Evolutionary conservation across 1,140 invertebrate species (phyloP).

Genomic region (Scylla paramamosain): DNA sequence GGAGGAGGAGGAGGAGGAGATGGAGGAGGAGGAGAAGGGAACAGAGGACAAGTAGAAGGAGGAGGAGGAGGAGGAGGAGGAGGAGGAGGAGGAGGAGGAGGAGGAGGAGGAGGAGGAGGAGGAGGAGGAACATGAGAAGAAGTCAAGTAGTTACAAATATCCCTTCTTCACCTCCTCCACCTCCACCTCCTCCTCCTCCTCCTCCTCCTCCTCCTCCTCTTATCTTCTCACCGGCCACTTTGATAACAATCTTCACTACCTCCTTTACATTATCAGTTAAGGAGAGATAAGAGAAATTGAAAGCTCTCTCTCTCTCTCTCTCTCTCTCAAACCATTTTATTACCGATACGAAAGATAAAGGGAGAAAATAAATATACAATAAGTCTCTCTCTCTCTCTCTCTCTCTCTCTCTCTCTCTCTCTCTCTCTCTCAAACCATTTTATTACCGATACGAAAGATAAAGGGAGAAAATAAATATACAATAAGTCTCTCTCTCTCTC

Average conservation of each 20-base stretch:
- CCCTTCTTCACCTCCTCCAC: constrained; percentile 18
- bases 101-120: background rate
- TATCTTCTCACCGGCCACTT: background rate
- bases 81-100: background rate
- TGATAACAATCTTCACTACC: background rate
- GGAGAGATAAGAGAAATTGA: background rate
- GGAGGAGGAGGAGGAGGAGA: background rate
- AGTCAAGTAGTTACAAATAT: background rate
- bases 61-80: background rate
- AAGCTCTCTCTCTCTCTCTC: background rate
- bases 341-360: no score
- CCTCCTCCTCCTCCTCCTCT: constrained; percentile 30
- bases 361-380: no score
- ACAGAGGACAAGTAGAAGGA: background rate
- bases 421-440: no score
- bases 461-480: no score
- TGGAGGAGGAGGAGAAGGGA: background rate
- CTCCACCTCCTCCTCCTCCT: constrained; percentile 32
- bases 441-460: no score
- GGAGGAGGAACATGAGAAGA: background rate
- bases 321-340: no score
- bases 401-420: no score
- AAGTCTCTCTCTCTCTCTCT: no score
- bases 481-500: no score
- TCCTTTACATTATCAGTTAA: constrained; percentile 13